Evolutionary conservation across 64 coral and sea anemone species (phyloP).

Genomic region (Stylophora pistillata): DNA sequence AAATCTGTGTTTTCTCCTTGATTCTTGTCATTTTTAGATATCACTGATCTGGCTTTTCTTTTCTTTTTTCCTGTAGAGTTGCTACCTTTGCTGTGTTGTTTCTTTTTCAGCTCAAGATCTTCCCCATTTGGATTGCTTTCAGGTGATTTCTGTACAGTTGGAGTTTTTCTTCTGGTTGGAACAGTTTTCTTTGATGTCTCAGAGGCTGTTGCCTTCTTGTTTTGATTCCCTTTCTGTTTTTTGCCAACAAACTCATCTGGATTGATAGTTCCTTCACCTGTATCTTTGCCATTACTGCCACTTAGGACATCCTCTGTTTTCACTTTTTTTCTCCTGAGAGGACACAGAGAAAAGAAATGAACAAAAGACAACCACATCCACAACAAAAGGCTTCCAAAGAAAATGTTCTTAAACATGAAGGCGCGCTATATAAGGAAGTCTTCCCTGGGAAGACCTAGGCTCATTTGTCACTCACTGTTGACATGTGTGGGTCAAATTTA

Average conservation of each 20-base stretch:
- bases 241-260: not conserved
- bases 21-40: not conserved
- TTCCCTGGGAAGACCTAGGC: too few species aligned
- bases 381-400: not conserved
- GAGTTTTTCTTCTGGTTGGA: not conserved
- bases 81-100: not conserved
- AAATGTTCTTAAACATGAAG: too few species aligned
- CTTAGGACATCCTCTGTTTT: not conserved
- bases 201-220: not conserved
- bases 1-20: not conserved
- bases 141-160: not conserved
- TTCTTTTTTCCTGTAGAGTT: not conserved
- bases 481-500: too few species aligned
- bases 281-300: not conserved
- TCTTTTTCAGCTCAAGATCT: not conserved
- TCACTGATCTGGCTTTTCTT: not conserved
- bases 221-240: not conserved
- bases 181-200: constrained; percentile 17
- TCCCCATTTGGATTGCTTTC: not conserved
- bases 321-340: constrained; percentile 7
- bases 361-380: not conserved
- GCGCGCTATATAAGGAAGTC: too few species aligned
- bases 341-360: not conserved
- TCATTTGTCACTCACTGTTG: too few species aligned
- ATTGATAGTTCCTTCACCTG: not conserved